phyloP scores from a whole-genome alignment of 2,113 vertebrate species.

The Accipiter virgatus region DNA sequence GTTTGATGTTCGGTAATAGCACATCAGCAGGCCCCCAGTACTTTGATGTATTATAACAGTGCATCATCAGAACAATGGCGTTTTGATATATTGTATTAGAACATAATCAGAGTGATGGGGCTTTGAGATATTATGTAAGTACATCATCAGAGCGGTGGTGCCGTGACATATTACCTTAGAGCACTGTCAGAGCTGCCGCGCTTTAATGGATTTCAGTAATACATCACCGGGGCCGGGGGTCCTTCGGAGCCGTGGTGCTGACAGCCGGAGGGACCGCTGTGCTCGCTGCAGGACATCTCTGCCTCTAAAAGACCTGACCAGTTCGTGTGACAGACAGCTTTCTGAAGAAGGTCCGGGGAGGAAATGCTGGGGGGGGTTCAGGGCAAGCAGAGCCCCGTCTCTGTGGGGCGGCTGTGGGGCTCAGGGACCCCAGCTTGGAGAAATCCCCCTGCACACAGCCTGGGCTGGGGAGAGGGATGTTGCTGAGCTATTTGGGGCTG shows the following conservation, averaged over 20 bases:
- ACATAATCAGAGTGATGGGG: neutral
- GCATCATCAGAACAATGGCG: neutral
- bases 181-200: neutral
- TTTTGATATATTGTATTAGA: neutral
- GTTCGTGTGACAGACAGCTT: rapidly evolving
- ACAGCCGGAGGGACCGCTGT: neutral
- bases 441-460: neutral
- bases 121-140: neutral
- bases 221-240: neutral
- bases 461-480: rapidly evolving
- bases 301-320: neutral
- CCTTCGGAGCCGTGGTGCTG: rapidly evolving
- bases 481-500: neutral
- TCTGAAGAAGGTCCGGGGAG: neutral
- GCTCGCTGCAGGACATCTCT: neutral
- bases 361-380: rapidly evolving
- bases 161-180: neutral
- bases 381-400: rapidly evolving
- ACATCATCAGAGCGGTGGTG: neutral
- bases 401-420: rapidly evolving
- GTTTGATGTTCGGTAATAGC: neutral
- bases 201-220: neutral
- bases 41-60: neutral
- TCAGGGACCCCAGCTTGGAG: neutral
- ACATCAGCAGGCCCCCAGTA: neutral